A percentile compares a stretch with the other conserved stretches of the same genome.
phyloP scores from a whole-genome alignment of 2,888 invertebrate genomes.

The Agonopterix subpropinquella region DNA sequence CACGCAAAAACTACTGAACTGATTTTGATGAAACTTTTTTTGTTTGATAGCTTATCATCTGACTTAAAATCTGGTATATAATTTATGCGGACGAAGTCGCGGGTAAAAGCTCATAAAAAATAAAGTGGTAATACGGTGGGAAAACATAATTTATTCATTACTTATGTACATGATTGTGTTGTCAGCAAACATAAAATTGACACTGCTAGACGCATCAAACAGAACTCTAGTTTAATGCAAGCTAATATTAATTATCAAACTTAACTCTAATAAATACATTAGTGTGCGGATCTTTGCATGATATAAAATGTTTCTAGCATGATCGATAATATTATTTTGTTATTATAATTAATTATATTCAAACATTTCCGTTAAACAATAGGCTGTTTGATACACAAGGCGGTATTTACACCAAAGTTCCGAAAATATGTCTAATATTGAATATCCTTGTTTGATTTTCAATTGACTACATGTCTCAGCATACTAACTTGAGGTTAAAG shows the following conservation, averaged over 20 bases:
- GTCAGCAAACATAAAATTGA: constrained; percentile 47
- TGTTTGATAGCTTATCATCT: too few relatives aligned
- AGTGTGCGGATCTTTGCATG: constrained; percentile 46
- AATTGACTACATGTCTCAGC: too few relatives aligned
- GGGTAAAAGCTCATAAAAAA: too few relatives aligned
- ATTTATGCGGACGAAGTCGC: too few relatives aligned
- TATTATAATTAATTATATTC: constrained; percentile 1
- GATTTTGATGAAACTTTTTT: too few relatives aligned
- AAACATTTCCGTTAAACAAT: background rate
- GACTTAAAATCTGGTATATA: too few relatives aligned
- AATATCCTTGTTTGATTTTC: too few relatives aligned
- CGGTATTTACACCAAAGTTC: background rate
- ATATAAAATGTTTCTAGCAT: constrained; percentile 44
- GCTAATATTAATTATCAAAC: constrained; percentile 12
- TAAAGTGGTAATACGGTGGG: constrained; percentile 34
- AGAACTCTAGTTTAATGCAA: constrained; percentile 37
- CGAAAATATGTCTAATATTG: too few relatives aligned
- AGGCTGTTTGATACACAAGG: background rate
- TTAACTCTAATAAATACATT: constrained; percentile 35
- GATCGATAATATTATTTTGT: constrained; percentile 12
- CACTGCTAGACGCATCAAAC: constrained; percentile 38
- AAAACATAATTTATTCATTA: constrained; percentile 65
- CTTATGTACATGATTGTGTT: constrained; percentile 62
- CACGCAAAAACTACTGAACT: too few relatives aligned
- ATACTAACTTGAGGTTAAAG: too few relatives aligned